Evolutionary conservation across 2,797 vertebrate species (phyloP).

Genomic region (Glyptemys insculpta): DNA sequence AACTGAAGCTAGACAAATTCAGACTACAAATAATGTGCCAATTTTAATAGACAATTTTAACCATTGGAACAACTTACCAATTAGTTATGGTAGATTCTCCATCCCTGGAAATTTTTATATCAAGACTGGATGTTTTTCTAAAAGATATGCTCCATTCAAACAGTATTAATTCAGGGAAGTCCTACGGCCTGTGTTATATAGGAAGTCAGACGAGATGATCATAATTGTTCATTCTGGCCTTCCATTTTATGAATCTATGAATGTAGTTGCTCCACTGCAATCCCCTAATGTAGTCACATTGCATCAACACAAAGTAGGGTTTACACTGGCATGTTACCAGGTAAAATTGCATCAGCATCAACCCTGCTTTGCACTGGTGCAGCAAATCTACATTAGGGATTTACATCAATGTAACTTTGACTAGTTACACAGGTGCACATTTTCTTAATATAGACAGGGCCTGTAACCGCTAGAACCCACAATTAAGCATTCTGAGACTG

Average conservation of each 20-base stretch:
- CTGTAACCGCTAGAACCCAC: not conserved
- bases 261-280: not conserved
- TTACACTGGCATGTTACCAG: not conserved
- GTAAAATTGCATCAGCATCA: not conserved
- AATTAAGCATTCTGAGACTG: not conserved
- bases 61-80: not conserved
- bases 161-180: not conserved
- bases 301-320: not conserved
- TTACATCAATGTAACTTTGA: not conserved
- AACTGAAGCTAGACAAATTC: not conserved
- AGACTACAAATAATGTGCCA: not conserved
- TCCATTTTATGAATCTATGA: not conserved
- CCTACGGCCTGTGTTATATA: not conserved
- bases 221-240: not conserved
- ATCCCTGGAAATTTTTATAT: not conserved
- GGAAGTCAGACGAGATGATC: not conserved
- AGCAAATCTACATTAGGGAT: not conserved
- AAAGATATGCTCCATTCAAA: not conserved
- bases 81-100: not conserved
- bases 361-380: not conserved
- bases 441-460: not conserved
- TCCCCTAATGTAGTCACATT: not conserved
- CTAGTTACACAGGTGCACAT: not conserved
- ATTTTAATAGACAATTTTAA: not conserved
- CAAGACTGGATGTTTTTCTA: not conserved